Base-by-base conservation (phyloP, 1,140 invertebrate genomes). In the Zaprionus africanus region DNA sequence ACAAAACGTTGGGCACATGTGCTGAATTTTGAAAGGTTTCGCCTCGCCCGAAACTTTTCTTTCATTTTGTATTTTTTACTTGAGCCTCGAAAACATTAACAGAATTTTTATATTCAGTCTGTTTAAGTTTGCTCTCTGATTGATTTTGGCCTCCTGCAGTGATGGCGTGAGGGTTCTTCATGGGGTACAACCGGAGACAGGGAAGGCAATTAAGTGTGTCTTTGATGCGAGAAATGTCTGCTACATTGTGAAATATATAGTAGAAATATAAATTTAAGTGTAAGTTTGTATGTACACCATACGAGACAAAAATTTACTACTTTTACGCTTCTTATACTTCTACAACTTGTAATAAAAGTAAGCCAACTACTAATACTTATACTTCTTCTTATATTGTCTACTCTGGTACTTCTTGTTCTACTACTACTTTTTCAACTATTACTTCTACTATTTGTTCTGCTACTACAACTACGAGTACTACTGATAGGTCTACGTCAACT, bases 11-110 rank as follows among this genome's bases (percentile, higher is more conserved):
- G 46, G 36, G 70, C 73, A 81, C 84, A 84, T 88, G 84, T 81
- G 75, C 62, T 59, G 84, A 90, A 88, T 88, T 88, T 84, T 81
- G 53, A 90, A 69, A 73, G 64, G 60, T 68, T 57, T 49, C 41
- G 41, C 41, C 41, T 7, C 41, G 41, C 7, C n/a, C 2, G 2
- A 46, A 46, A 46, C n/a, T 60, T 54, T 79, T 38, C 34, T 64
- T 17, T 58, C 17, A 49, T 15, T 69, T 34, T 62, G 13, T 51
- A 13, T 6, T 69, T 61, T 69, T 54, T 43, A 24, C 49, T 54
- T 19, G 15, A 22, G 17, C 41, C 41, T 43, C 5, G 41, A 43
- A 26, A 58, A 15, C 41, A 66, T 53, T 59, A 53, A 59, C 22
- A 66, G 54, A n/a, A 7, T 17, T 28, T 46, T 19, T 24, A 57